Evolutionary conservation across 2,888 invertebrate species (phyloP), one percentile per base, ranked within the genome.

Genomic region (Ashinkailepas kermadecensis): DNA sequence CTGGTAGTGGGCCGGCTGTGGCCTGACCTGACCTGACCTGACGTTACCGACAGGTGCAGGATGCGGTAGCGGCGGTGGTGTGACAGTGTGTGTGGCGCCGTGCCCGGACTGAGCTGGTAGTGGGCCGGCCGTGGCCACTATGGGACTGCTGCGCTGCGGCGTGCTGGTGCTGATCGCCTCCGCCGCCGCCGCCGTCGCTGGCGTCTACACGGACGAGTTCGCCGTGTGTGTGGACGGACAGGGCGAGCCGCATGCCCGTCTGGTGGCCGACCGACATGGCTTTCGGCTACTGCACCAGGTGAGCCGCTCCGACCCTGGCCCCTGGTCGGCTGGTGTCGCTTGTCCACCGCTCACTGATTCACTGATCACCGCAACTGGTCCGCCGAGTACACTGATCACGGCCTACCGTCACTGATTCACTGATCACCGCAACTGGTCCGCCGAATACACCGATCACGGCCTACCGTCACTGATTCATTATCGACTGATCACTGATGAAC

Each of bases 181-280:
- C 25, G 70, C 15, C 6, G 70, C 15, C 6, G 70, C 70, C 15
- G 23, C 11, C 25, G 70, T 39, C 39, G 25, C 70, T 3, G 70
- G 39, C 70, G 70, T 39, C 39, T 70, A 70, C 70, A 70, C 70
- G 70, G 70, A 70, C 70, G 15, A 25, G 25, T 70, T 70, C 70
- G 70, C 70, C 10, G 1, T 70, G 39, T 70, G 70, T 15, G 70
- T 70, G 70, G 70, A 70, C 70, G 70, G 70, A 0, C 70, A 70
- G 7, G 70, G 39, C 8, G 70, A 70, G 70, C 0, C 25, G 70
- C 13, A 70, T 39, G 70, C 70, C 25, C 70, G 70, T 4, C 39
- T 15, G 15, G 6, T 70, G 39, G 70, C 70, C 15, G 23, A 70
- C 15, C 25, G 15, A 15, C 70, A 70, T 15, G 70, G 70, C 39